Percentiles rank a stretch among this genome's conserved stretches.
Evolutionary conservation across 2,888 invertebrate genomes (phyloP).

Genomic region (Parochlus steinenii): DNA sequence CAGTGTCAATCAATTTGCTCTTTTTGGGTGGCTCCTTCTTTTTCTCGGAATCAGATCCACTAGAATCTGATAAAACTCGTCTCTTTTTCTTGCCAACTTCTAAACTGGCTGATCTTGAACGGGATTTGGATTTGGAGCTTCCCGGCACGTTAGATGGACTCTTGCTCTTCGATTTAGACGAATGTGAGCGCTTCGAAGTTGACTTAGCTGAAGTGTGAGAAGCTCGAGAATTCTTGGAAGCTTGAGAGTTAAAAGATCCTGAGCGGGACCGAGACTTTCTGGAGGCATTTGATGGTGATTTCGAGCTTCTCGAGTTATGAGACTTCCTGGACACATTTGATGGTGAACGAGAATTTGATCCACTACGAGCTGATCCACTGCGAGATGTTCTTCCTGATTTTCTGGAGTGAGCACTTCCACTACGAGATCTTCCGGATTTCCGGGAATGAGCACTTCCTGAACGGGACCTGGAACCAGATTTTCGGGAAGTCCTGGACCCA

Average conservation of each 20-base stretch:
- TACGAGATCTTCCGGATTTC: constrained; percentile 26
- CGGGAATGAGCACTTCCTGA: constrained; percentile 19
- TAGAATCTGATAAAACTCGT: constrained; percentile 36
- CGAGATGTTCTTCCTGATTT: constrained; percentile 5
- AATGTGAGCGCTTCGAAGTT: neutral
- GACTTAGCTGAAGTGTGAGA: constrained; percentile 17
- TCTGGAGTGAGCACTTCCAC: constrained; percentile 9
- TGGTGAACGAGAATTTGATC: neutral
- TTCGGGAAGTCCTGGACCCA: constrained; percentile 15
- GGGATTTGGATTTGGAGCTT: neutral
- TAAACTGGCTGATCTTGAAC: constrained; percentile 22
- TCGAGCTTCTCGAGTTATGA: constrained; percentile 13
- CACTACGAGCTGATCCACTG: constrained; percentile 14
- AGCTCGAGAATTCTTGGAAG: constrained; percentile 24
- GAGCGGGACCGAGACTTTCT: constrained; percentile 14
- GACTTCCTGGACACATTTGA: constrained; percentile 19
- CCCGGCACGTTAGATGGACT: neutral
- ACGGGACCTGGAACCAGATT: constrained; percentile 23
- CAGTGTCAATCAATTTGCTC: constrained; percentile 46
- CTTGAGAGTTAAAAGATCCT: constrained; percentile 30
- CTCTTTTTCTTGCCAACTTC: constrained; percentile 24
- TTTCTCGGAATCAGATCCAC: constrained; percentile 26
- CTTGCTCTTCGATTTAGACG: constrained; percentile 17
- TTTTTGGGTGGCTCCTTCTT: constrained; percentile 28
- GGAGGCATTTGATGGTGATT: constrained; percentile 20